Conservation (phyloP, 2,888 invertebrate species). For the Lasioglossum vierecki region DNA sequence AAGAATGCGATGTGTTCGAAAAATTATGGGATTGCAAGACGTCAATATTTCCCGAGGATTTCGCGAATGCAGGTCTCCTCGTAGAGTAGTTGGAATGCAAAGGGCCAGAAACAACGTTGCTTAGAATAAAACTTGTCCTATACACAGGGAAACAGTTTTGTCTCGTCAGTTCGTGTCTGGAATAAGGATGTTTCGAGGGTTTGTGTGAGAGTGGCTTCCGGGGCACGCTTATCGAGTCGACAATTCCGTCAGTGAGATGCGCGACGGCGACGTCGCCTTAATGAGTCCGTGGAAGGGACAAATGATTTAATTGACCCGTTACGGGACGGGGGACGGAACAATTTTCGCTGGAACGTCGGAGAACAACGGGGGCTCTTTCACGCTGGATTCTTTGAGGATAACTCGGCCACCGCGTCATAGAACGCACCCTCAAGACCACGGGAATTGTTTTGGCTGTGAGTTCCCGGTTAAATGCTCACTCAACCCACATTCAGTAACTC, state of each 20-base stretch:
- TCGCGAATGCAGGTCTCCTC: not conserved
- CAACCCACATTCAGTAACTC: slow-evolving; percentile 62
- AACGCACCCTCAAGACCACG: slow-evolving; percentile 52
- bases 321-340: not conserved
- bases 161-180: not conserved
- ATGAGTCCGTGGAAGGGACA: not conserved
- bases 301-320: slow-evolving; percentile 18
- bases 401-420: slow-evolving; percentile 28
- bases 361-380: not conserved
- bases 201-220: not conserved
- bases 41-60: not conserved
- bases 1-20: not conserved
- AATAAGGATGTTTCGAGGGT: not conserved
- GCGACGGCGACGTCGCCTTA: not conserved
- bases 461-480: slow-evolving; percentile 64
- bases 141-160: not conserved
- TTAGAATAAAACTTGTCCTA: not conserved
- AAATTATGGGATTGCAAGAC: not conserved
- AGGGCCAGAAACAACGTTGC: not conserved
- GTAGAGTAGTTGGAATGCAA: not conserved
- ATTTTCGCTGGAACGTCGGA: not conserved
- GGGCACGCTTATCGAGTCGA: slow-evolving; percentile 5
- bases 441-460: slow-evolving; percentile 63
- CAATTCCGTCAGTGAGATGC: not conserved
- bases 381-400: slow-evolving; percentile 37